phyloP scores from a whole-genome alignment of 2,113 vertebrate genomes.

The Leucopsar rothschildi region DNA sequence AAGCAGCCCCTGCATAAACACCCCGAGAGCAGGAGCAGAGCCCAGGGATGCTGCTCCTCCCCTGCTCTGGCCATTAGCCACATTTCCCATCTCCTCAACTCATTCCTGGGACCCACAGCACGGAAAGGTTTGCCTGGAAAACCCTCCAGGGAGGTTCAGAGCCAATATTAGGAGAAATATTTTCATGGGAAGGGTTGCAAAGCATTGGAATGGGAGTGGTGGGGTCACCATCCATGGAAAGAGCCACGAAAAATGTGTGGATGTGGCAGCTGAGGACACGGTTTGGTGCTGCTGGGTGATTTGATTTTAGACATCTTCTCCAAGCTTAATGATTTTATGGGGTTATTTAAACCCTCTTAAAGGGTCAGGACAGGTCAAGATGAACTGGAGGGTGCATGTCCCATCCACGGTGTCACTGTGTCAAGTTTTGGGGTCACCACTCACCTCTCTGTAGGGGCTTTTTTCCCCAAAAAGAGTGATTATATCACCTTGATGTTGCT shows the following conservation, averaged over 20 bases:
- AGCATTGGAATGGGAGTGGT: background rate
- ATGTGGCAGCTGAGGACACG: background rate
- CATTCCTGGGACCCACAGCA: background rate
- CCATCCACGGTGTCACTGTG: fast-evolving
- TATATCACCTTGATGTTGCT: background rate
- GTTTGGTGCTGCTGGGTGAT: background rate
- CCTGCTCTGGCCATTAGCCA: background rate
- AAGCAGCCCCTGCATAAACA: background rate
- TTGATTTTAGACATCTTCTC: background rate
- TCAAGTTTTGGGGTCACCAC: background rate
- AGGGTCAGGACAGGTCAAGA: background rate
- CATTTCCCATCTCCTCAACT: background rate
- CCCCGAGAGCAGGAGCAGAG: background rate
- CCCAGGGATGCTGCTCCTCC: background rate
- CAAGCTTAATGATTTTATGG: background rate
- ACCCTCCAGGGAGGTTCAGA: background rate
- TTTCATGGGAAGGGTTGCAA: background rate
- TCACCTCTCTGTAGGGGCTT: background rate
- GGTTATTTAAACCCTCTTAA: background rate
- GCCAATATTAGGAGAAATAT: fast-evolving
- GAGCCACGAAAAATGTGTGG: fast-evolving
- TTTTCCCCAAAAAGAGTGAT: fast-evolving
- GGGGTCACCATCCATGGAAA: background rate
- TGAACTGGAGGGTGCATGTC: background rate
- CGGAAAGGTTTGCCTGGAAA: background rate